phyloP scores from a whole-genome alignment of 2,113 vertebrate genomes.

The Peucedramus taeniatus region DNA sequence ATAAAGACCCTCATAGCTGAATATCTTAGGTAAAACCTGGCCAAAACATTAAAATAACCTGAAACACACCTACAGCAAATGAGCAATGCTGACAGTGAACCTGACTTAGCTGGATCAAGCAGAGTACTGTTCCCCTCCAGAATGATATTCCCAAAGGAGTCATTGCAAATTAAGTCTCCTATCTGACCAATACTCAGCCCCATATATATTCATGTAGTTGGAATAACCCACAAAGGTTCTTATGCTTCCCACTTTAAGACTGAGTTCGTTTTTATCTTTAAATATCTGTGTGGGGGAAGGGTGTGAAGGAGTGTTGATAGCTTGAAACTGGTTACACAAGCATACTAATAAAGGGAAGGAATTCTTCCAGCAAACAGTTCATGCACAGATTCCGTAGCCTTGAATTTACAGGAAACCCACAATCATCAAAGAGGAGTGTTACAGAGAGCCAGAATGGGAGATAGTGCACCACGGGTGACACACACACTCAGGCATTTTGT shows the following conservation, averaged over 20 bases:
- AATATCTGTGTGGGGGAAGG: background rate
- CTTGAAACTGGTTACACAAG: background rate
- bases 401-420: background rate
- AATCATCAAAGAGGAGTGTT: background rate
- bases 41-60: background rate
- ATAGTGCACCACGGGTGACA: background rate
- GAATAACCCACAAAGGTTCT: background rate
- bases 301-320: background rate
- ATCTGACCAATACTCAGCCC: background rate
- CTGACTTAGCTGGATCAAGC: background rate
- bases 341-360: background rate
- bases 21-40: background rate
- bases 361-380: background rate
- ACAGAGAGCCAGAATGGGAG: background rate
- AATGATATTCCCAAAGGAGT: background rate
- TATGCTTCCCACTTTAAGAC: background rate
- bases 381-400: background rate
- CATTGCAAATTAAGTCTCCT: background rate
- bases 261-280: background rate
- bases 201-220: background rate
- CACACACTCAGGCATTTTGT: accelerated
- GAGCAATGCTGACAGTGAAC: background rate
- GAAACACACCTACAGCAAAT: background rate
- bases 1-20: background rate
- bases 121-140: background rate